A percentile compares a stretch with the other conserved stretches of the same genome.
Evolutionary conservation across 1,140 invertebrate species (phyloP).

Genomic region (Ips nitidus): DNA sequence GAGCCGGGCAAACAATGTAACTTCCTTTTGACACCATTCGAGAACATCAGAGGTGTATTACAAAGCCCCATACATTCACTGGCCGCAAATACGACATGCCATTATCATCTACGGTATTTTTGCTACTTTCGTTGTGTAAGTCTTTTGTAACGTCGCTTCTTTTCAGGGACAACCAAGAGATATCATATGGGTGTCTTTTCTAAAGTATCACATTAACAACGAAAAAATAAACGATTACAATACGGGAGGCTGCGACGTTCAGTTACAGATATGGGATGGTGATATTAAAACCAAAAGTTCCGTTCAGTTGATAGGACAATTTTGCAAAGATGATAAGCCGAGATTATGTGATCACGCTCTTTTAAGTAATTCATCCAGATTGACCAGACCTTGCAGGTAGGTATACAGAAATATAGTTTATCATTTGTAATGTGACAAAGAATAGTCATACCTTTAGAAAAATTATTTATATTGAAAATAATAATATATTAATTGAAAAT

Average conservation of each 20-base stretch:
- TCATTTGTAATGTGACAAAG: too few relatives aligned
- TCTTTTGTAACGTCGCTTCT: not conserved
- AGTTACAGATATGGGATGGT: conserved; percentile 75
- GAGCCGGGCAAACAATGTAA: conserved; percentile 72
- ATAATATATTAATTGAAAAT: not conserved
- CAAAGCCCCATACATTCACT: conserved; percentile 80
- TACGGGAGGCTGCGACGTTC: conserved; percentile 69
- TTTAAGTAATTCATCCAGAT: conserved; percentile 70
- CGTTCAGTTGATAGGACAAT: conserved; percentile 67
- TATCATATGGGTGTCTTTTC: conserved; percentile 81
- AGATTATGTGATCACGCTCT: conserved; percentile 73
- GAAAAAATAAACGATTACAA: conserved; percentile 66
- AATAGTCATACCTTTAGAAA: not conserved
- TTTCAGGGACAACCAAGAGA: conserved; percentile 69
- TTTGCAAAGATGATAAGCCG: conserved; percentile 75
- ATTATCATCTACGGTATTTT: conserved; percentile 62
- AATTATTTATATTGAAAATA: too few relatives aligned
- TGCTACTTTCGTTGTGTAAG: not conserved
- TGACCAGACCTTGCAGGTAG: conserved; percentile 67
- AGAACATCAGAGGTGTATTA: conserved; percentile 71
- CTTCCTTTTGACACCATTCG: conserved; percentile 73
- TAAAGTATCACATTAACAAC: conserved; percentile 74
- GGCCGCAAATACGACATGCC: conserved; percentile 81
- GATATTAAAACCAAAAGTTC: conserved; percentile 54
- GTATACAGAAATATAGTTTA: too few relatives aligned